Conservation (phyloP, 1,140 invertebrate genomes). For the Pissodes strobi region DNA sequence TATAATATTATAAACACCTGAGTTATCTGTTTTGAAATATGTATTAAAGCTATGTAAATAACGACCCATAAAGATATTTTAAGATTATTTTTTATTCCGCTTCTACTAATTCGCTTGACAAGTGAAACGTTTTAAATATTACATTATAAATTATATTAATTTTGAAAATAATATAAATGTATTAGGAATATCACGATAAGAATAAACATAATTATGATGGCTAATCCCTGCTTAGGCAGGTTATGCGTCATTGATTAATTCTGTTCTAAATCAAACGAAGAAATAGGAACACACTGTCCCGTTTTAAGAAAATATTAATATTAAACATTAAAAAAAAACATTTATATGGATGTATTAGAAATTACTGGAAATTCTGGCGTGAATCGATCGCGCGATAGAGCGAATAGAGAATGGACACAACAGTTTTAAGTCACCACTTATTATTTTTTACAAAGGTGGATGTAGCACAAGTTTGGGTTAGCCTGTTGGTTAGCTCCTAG, state of each 20-base stretch:
- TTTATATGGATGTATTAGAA: too few relatives aligned
- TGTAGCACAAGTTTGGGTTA: too few relatives aligned
- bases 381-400: too few relatives aligned
- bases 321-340: too few relatives aligned
- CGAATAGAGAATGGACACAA: too few relatives aligned
- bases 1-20: conserved; percentile 50
- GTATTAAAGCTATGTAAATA: conserved; percentile 48
- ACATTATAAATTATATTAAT: conserved; percentile 26
- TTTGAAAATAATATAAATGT: conserved; percentile 21
- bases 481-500: too few relatives aligned
- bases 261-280: too few relatives aligned
- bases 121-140: conserved; percentile 22
- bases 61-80: conserved; percentile 33
- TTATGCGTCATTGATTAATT: not conserved
- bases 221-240: conserved; percentile 1
- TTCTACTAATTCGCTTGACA: conserved; percentile 18
- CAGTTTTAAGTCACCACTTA: too few relatives aligned
- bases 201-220: conserved; percentile 11
- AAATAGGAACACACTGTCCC: too few relatives aligned
- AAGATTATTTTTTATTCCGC: conserved; percentile 26
- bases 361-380: too few relatives aligned
- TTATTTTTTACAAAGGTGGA: too few relatives aligned
- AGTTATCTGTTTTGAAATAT: conserved; percentile 44
- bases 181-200: conserved; percentile 22
- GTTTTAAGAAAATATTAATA: too few relatives aligned